Percentiles rank a stretch among this genome's conserved stretches.
Evolutionary conservation across 2,797 vertebrate genomes (phyloP).

Genomic region (Hyperoplus lanceolatus): DNA sequence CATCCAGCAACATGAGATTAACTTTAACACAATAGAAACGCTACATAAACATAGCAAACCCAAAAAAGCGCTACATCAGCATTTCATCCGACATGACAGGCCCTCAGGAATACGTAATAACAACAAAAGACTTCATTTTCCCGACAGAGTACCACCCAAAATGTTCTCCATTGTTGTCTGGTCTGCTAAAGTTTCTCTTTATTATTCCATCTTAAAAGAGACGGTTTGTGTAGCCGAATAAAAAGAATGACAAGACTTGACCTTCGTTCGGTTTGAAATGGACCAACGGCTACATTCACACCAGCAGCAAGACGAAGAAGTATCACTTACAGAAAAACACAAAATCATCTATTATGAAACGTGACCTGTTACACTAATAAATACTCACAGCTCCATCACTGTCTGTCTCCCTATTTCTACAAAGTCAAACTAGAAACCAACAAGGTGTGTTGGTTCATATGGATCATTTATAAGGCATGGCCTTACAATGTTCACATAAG

Average conservation of each 20-base stretch:
- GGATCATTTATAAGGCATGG: not conserved
- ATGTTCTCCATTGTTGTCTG: constrained; percentile 52
- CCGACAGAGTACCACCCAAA: constrained; percentile 50
- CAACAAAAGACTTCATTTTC: constrained; percentile 26
- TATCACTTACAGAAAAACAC: constrained; percentile 37
- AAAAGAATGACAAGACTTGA: constrained; percentile 34
- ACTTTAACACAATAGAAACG: constrained; percentile 45
- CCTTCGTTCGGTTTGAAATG: constrained; percentile 40
- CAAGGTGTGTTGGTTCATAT: not conserved
- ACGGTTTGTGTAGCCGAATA: constrained; percentile 2
- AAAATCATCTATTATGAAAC: constrained; percentile 27
- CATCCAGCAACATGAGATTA: constrained; percentile 31
- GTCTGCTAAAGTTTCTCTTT: constrained; percentile 58
- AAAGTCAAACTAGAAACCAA: constrained; percentile 8
- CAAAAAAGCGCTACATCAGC: constrained; percentile 42
- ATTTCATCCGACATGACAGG: constrained; percentile 24
- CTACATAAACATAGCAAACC: constrained; percentile 50
- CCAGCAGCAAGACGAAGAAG: constrained; percentile 7
- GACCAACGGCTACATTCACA: constrained; percentile 38
- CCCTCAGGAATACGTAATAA: constrained; percentile 45
- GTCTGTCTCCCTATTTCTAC: not conserved
- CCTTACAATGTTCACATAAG: not conserved
- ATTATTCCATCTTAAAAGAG: constrained; percentile 41
- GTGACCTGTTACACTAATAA: constrained; percentile 12
- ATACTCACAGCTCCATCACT: not conserved